Evolutionary conservation across 2,113 vertebrate species (phyloP), one percentile per base, ranked within the genome.

Genomic region (Syngnathus scovelli): DNA sequence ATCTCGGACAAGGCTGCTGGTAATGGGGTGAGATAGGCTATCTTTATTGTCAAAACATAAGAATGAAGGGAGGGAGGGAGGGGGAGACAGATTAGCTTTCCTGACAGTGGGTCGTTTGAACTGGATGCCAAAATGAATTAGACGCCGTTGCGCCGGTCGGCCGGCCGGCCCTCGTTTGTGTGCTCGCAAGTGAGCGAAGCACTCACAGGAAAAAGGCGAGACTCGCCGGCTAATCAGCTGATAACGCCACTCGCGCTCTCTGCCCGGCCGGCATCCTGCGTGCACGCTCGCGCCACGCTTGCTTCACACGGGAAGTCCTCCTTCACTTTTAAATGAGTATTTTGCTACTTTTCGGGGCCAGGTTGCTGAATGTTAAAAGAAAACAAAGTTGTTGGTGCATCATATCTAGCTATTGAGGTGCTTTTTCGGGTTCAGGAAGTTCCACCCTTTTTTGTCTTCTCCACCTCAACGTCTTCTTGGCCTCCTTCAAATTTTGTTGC

Each of bases 41-140:
- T 92, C 91, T 90, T 90, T 92, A 91, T 91, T 92, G 90, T 91
- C 86, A 91, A 91, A 92, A 91, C 87, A 91, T 74, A 86, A 85
- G 90, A 92, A 90, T 92, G 90, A 91, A 89, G 82, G 69, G 81
- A 81, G 86, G 81, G 41, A n/a, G 19, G 16, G 19, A 4, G 38
- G 81, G 75, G 80, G 85, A 76, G 70, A 75, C 79, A 86, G 90
- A 91, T 91, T 92, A 88, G 87, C 82, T 85, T 90, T 90, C 87
- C 90, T 90, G 87, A 89, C 86, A 83, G 83, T 84, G 64, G 10
- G 60, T 69, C 59, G 75, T 92, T 92, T 92, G 92, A 92, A 91
- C 89, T 87, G 66, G 13, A 55, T 85, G 92, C 92, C 92, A 93
- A 89, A 91, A 88, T 89, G 90, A 90, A 90, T 91, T 90, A 89